Conservation (phyloP, 1,140 invertebrate genomes). For the Cherax destructor region DNA sequence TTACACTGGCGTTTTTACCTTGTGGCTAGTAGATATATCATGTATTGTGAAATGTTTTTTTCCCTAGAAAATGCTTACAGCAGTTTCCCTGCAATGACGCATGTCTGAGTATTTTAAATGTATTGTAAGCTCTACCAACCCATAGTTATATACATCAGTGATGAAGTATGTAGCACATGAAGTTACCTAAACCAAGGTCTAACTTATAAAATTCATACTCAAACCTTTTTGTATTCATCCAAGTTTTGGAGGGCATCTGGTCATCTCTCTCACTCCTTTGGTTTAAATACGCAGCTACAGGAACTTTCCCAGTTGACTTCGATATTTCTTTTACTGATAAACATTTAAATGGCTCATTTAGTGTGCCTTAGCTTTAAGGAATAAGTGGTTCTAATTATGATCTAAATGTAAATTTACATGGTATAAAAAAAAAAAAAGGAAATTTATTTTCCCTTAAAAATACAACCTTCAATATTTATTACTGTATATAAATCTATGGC, state of each 20-base stretch:
- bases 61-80: neutral
- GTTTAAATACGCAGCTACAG: neutral
- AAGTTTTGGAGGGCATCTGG: neutral
- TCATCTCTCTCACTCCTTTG: neutral
- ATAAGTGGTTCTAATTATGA: neutral
- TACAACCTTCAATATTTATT: neutral
- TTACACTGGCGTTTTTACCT: neutral
- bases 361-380: neutral
- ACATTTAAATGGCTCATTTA: neutral
- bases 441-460: no score
- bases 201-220: neutral
- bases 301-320: neutral
- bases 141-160: neutral
- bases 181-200: neutral
- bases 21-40: neutral
- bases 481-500: neutral
- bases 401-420: no score
- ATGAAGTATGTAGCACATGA: neutral
- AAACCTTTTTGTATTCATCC: neutral
- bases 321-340: neutral
- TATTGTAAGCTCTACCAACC: neutral
- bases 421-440: no score
- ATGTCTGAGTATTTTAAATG: neutral
- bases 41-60: neutral
- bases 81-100: neutral